A percentile compares a stretch with the other conserved stretches of the same genome.
Conservation (phyloP, 2,888 invertebrate species). For the Plebejus anna region DNA sequence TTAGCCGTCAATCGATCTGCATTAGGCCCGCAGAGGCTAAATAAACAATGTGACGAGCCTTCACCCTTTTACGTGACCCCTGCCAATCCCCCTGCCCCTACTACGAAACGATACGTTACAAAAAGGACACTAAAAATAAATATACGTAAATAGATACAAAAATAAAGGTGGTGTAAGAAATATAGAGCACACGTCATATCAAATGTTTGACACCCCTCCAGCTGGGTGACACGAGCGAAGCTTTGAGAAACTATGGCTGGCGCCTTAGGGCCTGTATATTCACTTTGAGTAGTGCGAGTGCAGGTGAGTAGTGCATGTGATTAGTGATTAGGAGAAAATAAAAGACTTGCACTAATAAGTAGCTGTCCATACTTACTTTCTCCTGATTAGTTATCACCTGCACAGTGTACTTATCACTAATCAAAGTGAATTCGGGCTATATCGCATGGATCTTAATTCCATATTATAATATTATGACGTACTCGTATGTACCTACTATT, state of each 20-base stretch:
- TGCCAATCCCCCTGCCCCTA: slow-evolving; percentile 45
- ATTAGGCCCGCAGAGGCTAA: slow-evolving; percentile 70
- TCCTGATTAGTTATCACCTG: too few species aligned
- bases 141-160: background rate
- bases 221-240: background rate
- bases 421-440: too few species aligned
- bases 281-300: too few species aligned
- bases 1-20: slow-evolving; percentile 58
- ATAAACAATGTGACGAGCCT: slow-evolving; percentile 74
- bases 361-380: too few species aligned
- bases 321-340: too few species aligned
- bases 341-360: too few species aligned
- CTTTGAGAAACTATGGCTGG: background rate
- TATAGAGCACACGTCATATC: background rate
- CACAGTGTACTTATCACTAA: too few species aligned
- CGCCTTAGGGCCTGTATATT: too few species aligned
- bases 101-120: background rate
- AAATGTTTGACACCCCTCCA: background rate
- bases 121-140: background rate
- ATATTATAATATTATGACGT: too few species aligned
- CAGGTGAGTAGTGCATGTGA: too few species aligned
- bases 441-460: too few species aligned
- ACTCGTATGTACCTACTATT: too few species aligned
- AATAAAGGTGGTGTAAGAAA: background rate
- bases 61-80: slow-evolving; percentile 76